Evolutionary conservation across 2,888 invertebrate genomes (phyloP).

Genomic region (Yponomeuta evonymella): DNA sequence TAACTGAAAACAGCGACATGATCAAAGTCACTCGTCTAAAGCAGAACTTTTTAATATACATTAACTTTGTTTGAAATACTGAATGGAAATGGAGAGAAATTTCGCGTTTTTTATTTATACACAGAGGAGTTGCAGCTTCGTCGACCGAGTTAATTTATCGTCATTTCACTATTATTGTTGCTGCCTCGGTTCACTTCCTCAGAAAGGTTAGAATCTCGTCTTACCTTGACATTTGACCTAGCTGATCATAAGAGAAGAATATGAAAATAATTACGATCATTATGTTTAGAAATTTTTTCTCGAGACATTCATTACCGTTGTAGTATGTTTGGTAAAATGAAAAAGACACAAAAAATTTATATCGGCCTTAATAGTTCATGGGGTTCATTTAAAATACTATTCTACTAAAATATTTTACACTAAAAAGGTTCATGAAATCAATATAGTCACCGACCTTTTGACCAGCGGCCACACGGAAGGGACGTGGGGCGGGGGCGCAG

Average conservation of each 20-base stretch:
- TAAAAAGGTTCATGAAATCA: too few species aligned
- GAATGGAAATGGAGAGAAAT: constrained; percentile 33
- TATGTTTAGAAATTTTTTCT: background rate
- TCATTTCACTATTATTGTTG: constrained; percentile 16
- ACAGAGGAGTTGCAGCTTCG: constrained; percentile 41
- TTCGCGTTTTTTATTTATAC: constrained; percentile 39
- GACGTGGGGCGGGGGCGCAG: too few species aligned
- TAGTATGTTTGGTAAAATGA: background rate
- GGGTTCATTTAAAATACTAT: too few species aligned
- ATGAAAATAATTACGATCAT: background rate
- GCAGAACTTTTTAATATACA: constrained; percentile 41
- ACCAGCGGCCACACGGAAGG: too few species aligned
- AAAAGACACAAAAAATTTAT: too few species aligned
- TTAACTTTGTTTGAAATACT: constrained; percentile 37
- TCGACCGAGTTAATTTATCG: constrained; percentile 45
- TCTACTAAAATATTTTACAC: too few species aligned
- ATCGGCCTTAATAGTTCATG: too few species aligned
- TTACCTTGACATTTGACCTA: constrained; percentile 70
- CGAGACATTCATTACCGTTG: background rate
- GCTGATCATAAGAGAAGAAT: constrained; percentile 28
- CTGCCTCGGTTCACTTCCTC: constrained; percentile 6
- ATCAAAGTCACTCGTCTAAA: constrained; percentile 35
- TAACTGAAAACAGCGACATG: constrained; percentile 55
- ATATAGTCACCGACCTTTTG: too few species aligned
- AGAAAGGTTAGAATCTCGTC: constrained; percentile 25